phyloP scores from a whole-genome alignment of 2,888 invertebrate species.

The Luperina testacea region DNA sequence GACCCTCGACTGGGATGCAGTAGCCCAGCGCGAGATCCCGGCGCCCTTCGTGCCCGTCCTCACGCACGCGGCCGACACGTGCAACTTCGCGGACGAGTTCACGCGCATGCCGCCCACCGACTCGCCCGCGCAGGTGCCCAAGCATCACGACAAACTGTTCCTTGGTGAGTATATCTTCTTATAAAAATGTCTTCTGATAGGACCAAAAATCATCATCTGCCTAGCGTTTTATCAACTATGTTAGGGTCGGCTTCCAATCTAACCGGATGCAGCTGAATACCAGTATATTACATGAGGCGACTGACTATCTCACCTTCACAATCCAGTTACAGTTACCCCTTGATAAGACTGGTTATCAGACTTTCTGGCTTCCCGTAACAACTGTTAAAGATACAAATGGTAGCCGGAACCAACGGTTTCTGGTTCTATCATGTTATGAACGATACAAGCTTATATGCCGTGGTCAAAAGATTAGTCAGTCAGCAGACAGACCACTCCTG shows the following conservation, averaged over 20 bases:
- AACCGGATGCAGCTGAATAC: not conserved
- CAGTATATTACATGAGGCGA: not conserved
- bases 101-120: conserved; percentile 97
- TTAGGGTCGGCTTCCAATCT: not conserved
- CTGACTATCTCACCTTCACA: not conserved
- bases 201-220: not conserved
- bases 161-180: conserved; percentile 89
- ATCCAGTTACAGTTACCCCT: not conserved
- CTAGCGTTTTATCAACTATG: not conserved
- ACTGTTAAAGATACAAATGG: not conserved
- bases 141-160: conserved; percentile 96
- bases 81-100: conserved; percentile 99
- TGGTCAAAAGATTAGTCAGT: not conserved
- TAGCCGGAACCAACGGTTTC: not conserved
- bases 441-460: not conserved
- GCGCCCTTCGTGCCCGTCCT: conserved; percentile 98
- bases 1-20: conserved; percentile 95
- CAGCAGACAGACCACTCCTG: not conserved
- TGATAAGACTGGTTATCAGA: not conserved
- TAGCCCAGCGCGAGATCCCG: conserved; percentile 93
- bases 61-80: conserved; percentile 96
- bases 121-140: conserved; percentile 97
- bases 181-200: too few relatives aligned
- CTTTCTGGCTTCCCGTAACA: not conserved
- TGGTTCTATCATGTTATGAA: not conserved